Conservation (phyloP, 2,888 invertebrate species). For the Hololepta plana region DNA sequence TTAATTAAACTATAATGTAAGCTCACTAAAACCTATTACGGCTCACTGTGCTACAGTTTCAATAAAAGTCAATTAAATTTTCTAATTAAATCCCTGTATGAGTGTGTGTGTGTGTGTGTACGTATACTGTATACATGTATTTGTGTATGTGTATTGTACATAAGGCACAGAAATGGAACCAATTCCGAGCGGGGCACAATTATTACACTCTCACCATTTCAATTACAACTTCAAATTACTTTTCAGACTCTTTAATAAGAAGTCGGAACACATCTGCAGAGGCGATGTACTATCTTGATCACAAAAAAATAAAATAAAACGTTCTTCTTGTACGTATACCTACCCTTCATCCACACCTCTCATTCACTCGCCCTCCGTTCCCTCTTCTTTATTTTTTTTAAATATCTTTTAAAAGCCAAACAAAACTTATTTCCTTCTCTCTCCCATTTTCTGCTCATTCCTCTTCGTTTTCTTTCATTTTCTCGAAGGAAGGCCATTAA, state of each 20-base stretch:
- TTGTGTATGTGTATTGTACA: slow-evolving; percentile 10
- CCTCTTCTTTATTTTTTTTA: no score
- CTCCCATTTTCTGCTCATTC: no score
- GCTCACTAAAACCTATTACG: slow-evolving; percentile 22
- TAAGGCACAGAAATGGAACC: slow-evolving; percentile 22
- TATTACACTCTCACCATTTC: slow-evolving; percentile 30
- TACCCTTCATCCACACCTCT: no score
- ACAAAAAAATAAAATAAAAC: no score
- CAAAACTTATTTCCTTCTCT: no score
- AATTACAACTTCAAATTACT: slow-evolving; percentile 32
- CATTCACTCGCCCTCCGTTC: no score
- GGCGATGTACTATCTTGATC: slow-evolving; percentile 4
- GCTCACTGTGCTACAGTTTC: slow-evolving; percentile 21
- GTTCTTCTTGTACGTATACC: no score
- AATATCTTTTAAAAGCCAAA: no score
- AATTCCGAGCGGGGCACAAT: slow-evolving; percentile 22
- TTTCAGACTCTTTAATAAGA: slow-evolving; percentile 30
- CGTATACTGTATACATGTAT: slow-evolving; percentile 9
- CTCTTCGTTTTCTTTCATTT: no score
- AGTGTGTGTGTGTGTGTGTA: slow-evolving; percentile 14
- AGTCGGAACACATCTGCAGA: slow-evolving; percentile 18
- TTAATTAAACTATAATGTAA: slow-evolving; percentile 23
- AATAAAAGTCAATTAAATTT: slow-evolving; percentile 28
- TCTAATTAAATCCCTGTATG: slow-evolving; percentile 26
- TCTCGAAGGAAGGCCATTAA: no score